Conservation (phyloP, 1,140 invertebrate genomes). For the Achatina immaculata region DNA sequence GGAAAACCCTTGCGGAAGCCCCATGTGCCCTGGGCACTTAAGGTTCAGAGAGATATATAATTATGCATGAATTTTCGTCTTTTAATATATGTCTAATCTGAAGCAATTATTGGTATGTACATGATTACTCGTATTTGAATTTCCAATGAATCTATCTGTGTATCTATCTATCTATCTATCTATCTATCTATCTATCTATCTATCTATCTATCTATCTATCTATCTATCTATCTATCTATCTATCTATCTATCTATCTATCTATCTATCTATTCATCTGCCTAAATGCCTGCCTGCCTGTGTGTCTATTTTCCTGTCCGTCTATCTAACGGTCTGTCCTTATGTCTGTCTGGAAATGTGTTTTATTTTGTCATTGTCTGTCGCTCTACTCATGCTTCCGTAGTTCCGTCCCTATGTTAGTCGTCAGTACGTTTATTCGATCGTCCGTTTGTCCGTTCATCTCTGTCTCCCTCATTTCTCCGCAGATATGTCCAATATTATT, state of each 20-base stretch:
- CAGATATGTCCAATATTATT: too few species aligned
- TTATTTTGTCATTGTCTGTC: not conserved
- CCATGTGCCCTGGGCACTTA: too few species aligned
- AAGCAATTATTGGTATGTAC: too few species aligned
- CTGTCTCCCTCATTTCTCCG: too few species aligned
- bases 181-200: not conserved
- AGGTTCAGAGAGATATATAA: too few species aligned
- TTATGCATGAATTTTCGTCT: too few species aligned
- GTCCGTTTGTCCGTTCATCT: not conserved
- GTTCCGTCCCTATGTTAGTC: not conserved
- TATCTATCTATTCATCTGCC: not conserved
- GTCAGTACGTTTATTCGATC: not conserved
- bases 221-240: not conserved
- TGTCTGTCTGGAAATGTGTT: too few species aligned
- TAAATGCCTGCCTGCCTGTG: not conserved
- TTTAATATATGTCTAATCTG: too few species aligned
- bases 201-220: not conserved
- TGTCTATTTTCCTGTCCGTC: not conserved
- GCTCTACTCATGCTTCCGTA: not conserved
- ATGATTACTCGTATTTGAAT: too few species aligned
- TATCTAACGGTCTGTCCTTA: too few species aligned
- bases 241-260: not conserved
- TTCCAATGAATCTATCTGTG: not conserved
- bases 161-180: not conserved
- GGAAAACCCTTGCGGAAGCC: too few species aligned